Evolutionary conservation across 2,113 vertebrate species (phyloP), one percentile per base, ranked within the genome.

Genomic region (Orientallactaga bullata): DNA sequence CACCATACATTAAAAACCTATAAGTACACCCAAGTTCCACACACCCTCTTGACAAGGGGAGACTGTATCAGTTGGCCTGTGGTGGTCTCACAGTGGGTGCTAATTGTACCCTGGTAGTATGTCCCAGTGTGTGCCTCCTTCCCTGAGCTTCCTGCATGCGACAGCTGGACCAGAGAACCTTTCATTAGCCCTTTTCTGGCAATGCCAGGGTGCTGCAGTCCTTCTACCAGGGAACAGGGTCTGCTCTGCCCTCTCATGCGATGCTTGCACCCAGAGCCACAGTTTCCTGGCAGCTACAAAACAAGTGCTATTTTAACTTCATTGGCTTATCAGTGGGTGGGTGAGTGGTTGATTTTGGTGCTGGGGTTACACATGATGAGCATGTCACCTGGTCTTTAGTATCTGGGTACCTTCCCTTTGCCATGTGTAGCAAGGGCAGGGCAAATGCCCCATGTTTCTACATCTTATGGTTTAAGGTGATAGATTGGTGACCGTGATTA

Each of bases 41-140:
- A 47, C 24, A 26, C 39, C 55, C 3, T 10, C 17, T 5, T 28
- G 7, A 28, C 79, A 24, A 7, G 1, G 1, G 28, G 32, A 21
- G 18, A 37, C 20, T 1, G 5, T 13, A 23, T 18, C 26, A 0
- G 18, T 35, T 24, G n/a, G 32, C n/a, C 68, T 8, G 17, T 18
- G 18, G 17, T 39, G 37, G 42, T 10, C 77, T 32, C n/a, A 12
- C 21, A 21, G 32, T n/a, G 18, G 55, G 21, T n/a, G 32, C 77
- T 80, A 10, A 35, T 1, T 1, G 42, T 5, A 1, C 39, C 60
- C 32, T 28, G 23, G 23, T 30, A 11, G 5, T 35, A 3, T 0
- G n/a, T 4, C 18, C 24, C n/a, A 10, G 74, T 18, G 2, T 8
- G 42, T 30, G 5, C 88, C 47, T 87, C n/a, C 4, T 1, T 60